Evolutionary conservation across 2,113 vertebrate genomes (phyloP), one percentile per base, ranked within the genome.

Genomic region (Glaucomys volans): DNA sequence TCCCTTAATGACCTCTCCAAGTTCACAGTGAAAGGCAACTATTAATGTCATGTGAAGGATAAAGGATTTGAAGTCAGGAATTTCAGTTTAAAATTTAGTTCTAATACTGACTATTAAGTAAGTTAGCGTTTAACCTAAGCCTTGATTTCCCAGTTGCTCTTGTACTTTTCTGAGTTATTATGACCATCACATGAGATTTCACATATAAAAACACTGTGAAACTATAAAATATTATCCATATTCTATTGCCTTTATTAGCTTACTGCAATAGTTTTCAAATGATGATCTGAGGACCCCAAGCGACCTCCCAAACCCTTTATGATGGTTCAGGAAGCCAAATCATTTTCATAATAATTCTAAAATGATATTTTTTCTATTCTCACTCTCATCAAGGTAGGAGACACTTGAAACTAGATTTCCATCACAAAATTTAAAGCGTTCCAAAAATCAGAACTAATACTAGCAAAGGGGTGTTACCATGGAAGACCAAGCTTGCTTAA

Each of bases 31-130:
- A 42, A 77, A 85, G 44, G 16, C 28, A 85, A 26, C 8, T 47
- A 81, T 95, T 89, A 88, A 35, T 69, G 2, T 81, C 40, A 71
- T 32, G 26, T 50, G 67, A 75, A 69, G 8, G 7, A 72, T 11
- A 76, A 80, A 88, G 3, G 11, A 66, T 72, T 75, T 82, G 42
- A 85, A 96, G 30, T 54, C 32, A 85, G 83, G 64, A 91, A 76
- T 1, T 6, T 88, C 88, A 44, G 62, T 95, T 84, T 93, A 91
- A 93, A 86, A 82, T 82, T 28, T 72, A 37, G 40, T 81, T 89
- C 30, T 89, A 30, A 62, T 32, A 5, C 13, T 79, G 66, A 81
- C 28, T 16, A 24, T 32, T 62, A 62, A 62, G 24, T 62, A 28
- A 11, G 18, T 37, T 62, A 54, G 7, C 37, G 17, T n/a, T 30